Conservation (phyloP, 2,113 vertebrate genomes). For the Sardina pilchardus region DNA sequence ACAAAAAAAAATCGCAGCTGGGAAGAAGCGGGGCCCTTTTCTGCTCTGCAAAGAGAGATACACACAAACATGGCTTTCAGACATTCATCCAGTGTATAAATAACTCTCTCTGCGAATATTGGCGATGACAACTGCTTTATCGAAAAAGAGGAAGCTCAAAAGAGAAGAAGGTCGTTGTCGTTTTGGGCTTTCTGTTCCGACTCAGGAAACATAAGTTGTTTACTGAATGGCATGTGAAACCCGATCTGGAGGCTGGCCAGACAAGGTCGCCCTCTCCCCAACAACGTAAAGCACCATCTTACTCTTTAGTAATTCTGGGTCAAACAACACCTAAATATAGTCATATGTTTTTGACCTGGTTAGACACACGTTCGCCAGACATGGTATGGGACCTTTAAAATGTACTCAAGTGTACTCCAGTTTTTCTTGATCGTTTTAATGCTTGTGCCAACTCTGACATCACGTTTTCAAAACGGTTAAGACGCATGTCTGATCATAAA, state of each 20-base stretch:
- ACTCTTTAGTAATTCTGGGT: slow-evolving; percentile 37
- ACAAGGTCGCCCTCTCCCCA: slow-evolving; percentile 28
- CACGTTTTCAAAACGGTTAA: no score
- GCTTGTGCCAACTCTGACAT: no score
- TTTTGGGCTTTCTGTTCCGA: neutral
- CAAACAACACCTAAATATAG: slow-evolving; percentile 44
- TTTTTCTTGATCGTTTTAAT: no score
- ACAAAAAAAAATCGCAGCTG: neutral
- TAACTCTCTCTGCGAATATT: no score
- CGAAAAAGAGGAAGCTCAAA: neutral
- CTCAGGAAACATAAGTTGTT: slow-evolving; percentile 32
- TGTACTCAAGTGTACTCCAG: neutral
- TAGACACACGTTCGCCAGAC: neutral
- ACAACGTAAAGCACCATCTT: slow-evolving; percentile 34
- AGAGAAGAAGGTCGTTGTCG: neutral
- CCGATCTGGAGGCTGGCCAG: slow-evolving; percentile 35
- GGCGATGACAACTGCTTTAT: no score
- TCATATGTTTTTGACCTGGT: slow-evolving; percentile 5
- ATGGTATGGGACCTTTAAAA: slow-evolving; percentile 13
- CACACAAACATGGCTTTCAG: no score
- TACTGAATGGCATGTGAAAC: slow-evolving; percentile 42
- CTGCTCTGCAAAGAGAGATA: no score
- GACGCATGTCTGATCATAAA: no score
- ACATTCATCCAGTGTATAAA: no score
- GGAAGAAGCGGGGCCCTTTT: neutral